Percentiles rank a stretch among this genome's conserved stretches.
These are phyloP conservation scores for Aptenodytes patagonicus DNA, from an alignment of 2,113 vertebrate genomes.

Conservation along the genomic window DNA sequence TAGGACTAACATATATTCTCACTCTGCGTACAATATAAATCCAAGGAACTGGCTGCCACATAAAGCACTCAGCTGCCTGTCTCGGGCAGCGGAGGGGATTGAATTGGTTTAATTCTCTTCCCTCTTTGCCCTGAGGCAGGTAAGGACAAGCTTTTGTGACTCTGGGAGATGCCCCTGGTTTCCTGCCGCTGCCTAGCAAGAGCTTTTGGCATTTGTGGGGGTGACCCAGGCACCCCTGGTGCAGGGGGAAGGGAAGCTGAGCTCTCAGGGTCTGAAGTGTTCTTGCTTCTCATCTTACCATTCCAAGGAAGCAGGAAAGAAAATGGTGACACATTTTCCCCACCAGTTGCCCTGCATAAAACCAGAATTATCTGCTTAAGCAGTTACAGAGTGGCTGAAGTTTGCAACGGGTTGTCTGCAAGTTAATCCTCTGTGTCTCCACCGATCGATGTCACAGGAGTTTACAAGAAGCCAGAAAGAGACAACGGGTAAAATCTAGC, in stretches of 20 bases:
- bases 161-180: not conserved
- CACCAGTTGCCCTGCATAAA: slow-evolving; percentile 22
- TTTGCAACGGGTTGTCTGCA: not conserved
- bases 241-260: not conserved
- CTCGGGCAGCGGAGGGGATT: not conserved
- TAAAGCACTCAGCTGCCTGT: not conserved
- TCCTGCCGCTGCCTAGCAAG: not conserved
- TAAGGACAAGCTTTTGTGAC: not conserved
- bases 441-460: not conserved
- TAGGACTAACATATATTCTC: not conserved
- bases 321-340: slow-evolving; percentile 28
- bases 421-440: slow-evolving; percentile 47
- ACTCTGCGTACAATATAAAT: not conserved
- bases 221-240: not conserved
- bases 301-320: slow-evolving; percentile 27
- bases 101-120: not conserved
- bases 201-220: not conserved
- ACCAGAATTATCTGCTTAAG: slow-evolving; percentile 42
- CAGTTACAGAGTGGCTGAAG: not conserved
- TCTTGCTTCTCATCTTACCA: slow-evolving; percentile 38
- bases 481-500: not conserved
- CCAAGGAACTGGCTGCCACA: not conserved
- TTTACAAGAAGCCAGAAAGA: slow-evolving; percentile 7
- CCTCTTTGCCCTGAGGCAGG: not conserved
- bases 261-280: not conserved